phyloP scores from a whole-genome alignment of 2,797 vertebrate genomes.

The Microhierax caerulescens region DNA sequence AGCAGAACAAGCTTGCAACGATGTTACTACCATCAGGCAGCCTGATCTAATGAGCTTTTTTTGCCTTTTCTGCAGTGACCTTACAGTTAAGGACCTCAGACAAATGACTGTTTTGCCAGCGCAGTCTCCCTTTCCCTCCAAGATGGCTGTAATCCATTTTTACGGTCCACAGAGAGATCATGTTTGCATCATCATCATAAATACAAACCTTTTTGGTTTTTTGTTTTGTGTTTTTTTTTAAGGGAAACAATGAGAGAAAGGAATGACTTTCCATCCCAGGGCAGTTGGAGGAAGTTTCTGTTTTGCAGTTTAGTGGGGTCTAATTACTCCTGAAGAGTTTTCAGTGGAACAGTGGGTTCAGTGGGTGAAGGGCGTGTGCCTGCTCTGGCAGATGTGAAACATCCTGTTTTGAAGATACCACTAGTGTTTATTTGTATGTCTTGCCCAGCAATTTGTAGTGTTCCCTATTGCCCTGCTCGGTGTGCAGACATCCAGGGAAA shows the following conservation, averaged over 20 bases:
- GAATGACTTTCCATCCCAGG: neutral
- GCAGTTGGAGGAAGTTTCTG: neutral
- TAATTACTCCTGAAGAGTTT: neutral
- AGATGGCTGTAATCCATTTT: neutral
- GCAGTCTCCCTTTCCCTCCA: neutral
- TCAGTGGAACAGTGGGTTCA: neutral
- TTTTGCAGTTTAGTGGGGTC: neutral
- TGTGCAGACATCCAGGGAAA: neutral
- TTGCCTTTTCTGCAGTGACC: neutral
- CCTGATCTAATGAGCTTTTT: neutral
- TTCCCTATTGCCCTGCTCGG: neutral
- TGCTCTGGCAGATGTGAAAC: neutral
- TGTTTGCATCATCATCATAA: neutral
- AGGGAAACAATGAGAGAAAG: neutral
- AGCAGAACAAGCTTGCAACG: neutral
- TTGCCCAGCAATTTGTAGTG: rapidly evolving
- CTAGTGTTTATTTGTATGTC: neutral
- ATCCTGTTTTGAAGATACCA: neutral
- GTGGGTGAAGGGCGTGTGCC: neutral
- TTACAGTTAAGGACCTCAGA: neutral
- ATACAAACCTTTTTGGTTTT: neutral
- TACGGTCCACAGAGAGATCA: neutral
- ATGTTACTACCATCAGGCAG: neutral
- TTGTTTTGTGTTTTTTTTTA: neutral
- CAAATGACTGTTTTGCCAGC: neutral